Conservation (phyloP, 2,113 vertebrate species). For the Montifringilla adamsi region DNA sequence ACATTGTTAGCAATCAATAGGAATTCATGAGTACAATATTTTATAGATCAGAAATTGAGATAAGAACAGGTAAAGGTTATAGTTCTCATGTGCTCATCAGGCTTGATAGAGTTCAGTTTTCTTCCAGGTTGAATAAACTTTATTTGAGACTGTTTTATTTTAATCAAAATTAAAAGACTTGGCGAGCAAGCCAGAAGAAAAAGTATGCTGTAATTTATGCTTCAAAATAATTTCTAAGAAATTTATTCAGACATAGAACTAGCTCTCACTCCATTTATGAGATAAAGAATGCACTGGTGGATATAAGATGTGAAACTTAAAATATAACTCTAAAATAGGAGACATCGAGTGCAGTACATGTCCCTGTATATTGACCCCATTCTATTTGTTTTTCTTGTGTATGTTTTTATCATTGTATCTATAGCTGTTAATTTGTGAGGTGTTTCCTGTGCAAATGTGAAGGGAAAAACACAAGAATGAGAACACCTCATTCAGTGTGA, state of each 20-base stretch:
- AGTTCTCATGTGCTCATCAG: not conserved
- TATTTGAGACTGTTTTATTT: not conserved
- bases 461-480: not conserved
- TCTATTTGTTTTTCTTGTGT: not conserved
- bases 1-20: not conserved
- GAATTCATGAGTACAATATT: not conserved
- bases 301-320: not conserved
- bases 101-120: not conserved
- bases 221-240: not conserved
- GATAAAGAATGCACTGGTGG: not conserved
- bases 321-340: not conserved
- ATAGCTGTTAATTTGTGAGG: not conserved
- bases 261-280: not conserved
- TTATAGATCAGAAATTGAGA: not conserved
- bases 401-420: not conserved
- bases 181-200: not conserved
- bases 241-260: not conserved
- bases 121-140: not conserved
- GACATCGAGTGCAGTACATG: not conserved
- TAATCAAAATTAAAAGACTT: not conserved
- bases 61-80: not conserved
- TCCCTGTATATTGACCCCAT: not conserved
- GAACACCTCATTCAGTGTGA: not conserved
- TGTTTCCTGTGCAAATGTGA: not conserved
- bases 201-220: not conserved